Evolutionary conservation across 1,140 invertebrate species (phyloP), one percentile per base, ranked within the genome.

Genomic region (Drosophila kurseongensis): DNA sequence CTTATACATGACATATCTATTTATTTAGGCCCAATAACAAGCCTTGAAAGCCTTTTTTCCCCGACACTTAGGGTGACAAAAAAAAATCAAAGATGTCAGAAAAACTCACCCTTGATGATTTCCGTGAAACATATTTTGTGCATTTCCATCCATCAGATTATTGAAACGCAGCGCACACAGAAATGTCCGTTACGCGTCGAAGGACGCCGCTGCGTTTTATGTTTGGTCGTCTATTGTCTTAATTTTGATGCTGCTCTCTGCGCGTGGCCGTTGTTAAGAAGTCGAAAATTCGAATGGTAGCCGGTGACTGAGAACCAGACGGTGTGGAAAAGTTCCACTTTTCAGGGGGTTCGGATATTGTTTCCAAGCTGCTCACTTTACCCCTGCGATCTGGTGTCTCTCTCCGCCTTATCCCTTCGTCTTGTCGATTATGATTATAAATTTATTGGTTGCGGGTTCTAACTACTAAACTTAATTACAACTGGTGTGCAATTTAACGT

Each of bases 41-140:
- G 9, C 16, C 9, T 4, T 2, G 1, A 45, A 5, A 35, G 32
- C 40, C 35, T 35, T 13, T 58, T 48, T 65, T 16, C 16, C 27
- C 5, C 23, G 7, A 42, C 27, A 10, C n/a, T 23, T 44, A 38
- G 40, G 36, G 51, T 23, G 56, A 40, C 36, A 52, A 56, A 23
- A 1, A 1, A 23, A 23, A 32, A 12, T 18, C 1, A 36, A 16
- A 0, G 5, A 32, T 7, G 10, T n/a, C 12, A 35, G n/a, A 38
- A 68, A 60, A 80, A 90, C 90, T 91, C 79, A 92, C 92, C 92
- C 92, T 92, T 92, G 92, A 85, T 92, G 91, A 92, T 92, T 92
- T 91, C 92, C 92, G 91, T 92, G 92, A 91, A 91, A 92, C 92
- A 92, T 92, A 91, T 92, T 92, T 92, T 92, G 92, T 80, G 92